Conservation (phyloP, 2,888 invertebrate genomes). For the Branchipolynoe longqiensis region DNA sequence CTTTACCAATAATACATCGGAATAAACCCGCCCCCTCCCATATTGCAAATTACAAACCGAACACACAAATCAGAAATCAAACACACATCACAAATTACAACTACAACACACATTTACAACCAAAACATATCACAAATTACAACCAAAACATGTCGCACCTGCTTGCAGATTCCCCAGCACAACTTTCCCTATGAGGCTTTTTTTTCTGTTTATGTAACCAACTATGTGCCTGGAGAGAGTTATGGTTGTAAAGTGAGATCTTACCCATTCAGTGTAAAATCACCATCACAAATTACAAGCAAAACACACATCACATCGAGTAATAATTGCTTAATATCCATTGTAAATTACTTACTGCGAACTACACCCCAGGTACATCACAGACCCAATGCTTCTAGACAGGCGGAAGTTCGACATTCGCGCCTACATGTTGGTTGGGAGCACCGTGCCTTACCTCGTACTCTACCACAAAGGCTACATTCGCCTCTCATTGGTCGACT, state of each 20-base stretch:
- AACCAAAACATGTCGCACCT: no score
- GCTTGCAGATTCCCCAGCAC: no score
- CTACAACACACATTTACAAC: no score
- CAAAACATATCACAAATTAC: no score
- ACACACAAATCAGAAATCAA: no score
- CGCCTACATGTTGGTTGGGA: conserved; percentile 81
- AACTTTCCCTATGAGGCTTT: not conserved
- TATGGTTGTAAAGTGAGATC: not conserved
- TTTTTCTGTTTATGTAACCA: not conserved
- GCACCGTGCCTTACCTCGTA: conserved; percentile 80
- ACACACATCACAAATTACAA: no score
- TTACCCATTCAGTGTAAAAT: not conserved
- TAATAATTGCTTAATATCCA: not conserved
- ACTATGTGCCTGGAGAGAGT: not conserved
- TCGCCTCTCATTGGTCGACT: conserved; percentile 79
- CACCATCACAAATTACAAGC: not conserved
- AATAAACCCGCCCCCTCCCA: no score
- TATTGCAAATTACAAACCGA: no score
- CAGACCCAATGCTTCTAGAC: conserved; percentile 79
- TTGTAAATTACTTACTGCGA: not conserved
- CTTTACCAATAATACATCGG: no score
- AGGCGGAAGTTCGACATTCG: conserved; percentile 82
- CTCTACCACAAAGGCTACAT: conserved; percentile 81
- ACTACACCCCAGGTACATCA: conserved; percentile 78
- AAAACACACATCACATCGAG: not conserved